Conservation (phyloP, 2,888 invertebrate genomes). For the Carabus problematicus region DNA sequence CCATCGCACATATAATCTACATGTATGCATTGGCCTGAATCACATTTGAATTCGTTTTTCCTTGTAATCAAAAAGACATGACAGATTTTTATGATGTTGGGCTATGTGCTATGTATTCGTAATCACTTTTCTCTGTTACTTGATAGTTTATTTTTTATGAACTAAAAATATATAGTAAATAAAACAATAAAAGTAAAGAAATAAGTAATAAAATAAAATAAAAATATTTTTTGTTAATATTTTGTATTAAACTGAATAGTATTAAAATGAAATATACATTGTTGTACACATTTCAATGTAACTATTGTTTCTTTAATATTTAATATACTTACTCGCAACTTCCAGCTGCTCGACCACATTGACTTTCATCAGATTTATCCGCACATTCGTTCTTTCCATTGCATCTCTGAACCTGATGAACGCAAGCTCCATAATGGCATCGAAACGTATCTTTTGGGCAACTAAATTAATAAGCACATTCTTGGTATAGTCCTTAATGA, state of each 20-base stretch:
- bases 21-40: slow-evolving; percentile 47
- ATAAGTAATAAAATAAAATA: background rate
- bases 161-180: no score
- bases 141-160: no score
- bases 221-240: background rate
- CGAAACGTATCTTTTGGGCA: slow-evolving; percentile 50
- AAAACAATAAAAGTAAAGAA: slow-evolving; percentile 23
- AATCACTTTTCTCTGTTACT: no score
- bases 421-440: slow-evolving; percentile 55
- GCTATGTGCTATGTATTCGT: background rate
- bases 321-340: slow-evolving; percentile 47
- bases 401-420: slow-evolving; percentile 50
- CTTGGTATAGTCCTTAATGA: no score
- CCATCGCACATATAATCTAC: slow-evolving; percentile 47
- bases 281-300: slow-evolving; percentile 1
- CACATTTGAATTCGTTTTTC: slow-evolving; percentile 48
- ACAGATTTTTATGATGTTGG: background rate
- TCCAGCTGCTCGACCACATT: slow-evolving; percentile 46
- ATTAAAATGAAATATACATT: no score
- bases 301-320: slow-evolving; percentile 6
- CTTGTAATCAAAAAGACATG: slow-evolving; percentile 29
- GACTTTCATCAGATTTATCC: slow-evolving; percentile 51
- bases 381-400: slow-evolving; percentile 51
- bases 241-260: no score
- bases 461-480: slow-evolving; percentile 38